Evolutionary conservation across 2,113 vertebrate genomes (phyloP).

Genomic region (Eurystomus gularis): DNA sequence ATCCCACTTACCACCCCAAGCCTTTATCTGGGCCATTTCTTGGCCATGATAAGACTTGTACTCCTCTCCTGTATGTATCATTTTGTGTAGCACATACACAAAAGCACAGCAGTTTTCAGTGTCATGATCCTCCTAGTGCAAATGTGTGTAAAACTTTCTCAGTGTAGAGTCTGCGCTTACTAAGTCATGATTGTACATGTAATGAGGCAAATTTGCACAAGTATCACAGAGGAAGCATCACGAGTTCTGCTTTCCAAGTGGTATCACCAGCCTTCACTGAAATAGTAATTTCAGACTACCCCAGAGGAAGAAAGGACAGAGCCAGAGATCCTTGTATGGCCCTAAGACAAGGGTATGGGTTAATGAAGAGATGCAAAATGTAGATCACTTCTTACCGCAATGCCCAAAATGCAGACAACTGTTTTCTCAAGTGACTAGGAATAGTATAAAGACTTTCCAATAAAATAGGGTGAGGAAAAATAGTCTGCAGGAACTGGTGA

Average conservation of each 20-base stretch:
- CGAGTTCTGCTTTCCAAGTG: not conserved
- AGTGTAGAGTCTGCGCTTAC: not conserved
- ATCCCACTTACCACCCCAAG: not conserved
- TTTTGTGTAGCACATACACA: no score
- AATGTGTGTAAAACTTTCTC: not conserved
- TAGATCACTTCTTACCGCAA: not conserved
- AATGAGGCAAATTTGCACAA: not conserved
- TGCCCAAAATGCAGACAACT: slow-evolving; percentile 3
- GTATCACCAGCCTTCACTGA: not conserved
- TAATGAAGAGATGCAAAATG: slow-evolving; percentile 20
- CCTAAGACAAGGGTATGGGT: not conserved
- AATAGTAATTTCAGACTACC: not conserved
- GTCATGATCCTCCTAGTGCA: not conserved
- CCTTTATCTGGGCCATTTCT: not conserved
- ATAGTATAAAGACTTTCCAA: not conserved
- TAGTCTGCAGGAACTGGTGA: not conserved
- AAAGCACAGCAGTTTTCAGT: not conserved
- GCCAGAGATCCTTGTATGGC: not conserved
- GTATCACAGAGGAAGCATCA: not conserved
- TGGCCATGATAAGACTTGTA: not conserved
- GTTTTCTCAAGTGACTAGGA: slow-evolving; percentile 41
- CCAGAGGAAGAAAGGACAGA: not conserved
- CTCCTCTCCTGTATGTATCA: not conserved
- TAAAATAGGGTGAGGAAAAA: not conserved
- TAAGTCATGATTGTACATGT: not conserved